Conservation (phyloP, 2,113 vertebrate genomes). For the Chaenogobius annularis region DNA sequence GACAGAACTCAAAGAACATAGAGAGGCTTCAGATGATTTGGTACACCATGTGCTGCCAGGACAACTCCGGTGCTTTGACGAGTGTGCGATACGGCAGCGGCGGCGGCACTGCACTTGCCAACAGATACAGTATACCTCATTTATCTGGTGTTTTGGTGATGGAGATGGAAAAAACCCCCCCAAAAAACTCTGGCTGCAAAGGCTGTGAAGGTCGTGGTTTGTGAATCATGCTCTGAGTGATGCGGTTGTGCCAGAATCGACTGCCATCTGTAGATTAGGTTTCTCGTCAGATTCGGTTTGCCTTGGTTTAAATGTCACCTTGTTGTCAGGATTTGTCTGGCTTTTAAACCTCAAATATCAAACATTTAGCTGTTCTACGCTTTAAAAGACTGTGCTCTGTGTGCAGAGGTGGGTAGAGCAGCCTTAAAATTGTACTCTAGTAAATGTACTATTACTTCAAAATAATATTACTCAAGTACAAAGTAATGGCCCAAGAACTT, state of each 20-base stretch:
- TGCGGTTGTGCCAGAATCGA: background rate
- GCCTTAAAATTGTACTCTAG: background rate
- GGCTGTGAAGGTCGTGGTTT: conserved; percentile 1
- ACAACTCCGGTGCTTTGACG: conserved; percentile 2
- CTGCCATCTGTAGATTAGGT: conserved; percentile 10
- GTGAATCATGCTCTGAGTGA: conserved; percentile 3
- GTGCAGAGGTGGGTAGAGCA: background rate
- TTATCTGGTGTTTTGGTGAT: background rate
- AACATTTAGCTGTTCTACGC: background rate
- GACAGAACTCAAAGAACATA: conserved; percentile 12
- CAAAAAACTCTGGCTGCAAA: background rate
- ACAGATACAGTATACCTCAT: background rate
- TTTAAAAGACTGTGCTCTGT: background rate
- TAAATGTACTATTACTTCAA: too few species aligned
- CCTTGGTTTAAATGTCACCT: conserved; percentile 7
- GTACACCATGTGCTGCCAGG: conserved; percentile 9
- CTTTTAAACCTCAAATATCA: background rate
- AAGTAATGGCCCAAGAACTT: too few species aligned
- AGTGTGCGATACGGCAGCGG: background rate
- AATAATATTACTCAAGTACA: too few species aligned
- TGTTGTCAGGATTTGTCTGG: conserved; percentile 1
- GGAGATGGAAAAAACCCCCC: background rate
- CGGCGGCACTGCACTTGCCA: background rate
- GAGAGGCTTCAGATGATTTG: conserved; percentile 6
- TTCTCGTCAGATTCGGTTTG: background rate